A percentile compares a stretch with the other conserved stretches of the same genome.
These are phyloP conservation scores for Cephalotes varians DNA, from an alignment of 2,888 invertebrate species.

Conservation along the genomic window DNA sequence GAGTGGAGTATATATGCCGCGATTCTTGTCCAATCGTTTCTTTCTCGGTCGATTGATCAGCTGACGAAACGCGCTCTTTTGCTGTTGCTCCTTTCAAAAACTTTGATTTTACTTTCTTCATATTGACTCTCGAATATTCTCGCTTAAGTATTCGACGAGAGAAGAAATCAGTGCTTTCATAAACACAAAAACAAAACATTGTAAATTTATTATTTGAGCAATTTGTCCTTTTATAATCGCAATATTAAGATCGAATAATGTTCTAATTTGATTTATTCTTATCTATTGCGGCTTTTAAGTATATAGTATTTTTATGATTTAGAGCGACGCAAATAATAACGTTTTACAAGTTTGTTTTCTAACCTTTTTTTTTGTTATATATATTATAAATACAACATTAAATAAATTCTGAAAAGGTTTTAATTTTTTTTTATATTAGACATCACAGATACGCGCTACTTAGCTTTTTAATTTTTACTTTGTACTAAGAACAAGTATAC, in stretches of 20 bases:
- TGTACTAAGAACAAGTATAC: too few relatives aligned
- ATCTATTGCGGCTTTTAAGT: background rate
- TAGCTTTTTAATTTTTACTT: too few relatives aligned
- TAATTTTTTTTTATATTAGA: too few relatives aligned
- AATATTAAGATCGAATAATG: background rate
- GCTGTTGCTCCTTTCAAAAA: slow-evolving; percentile 20
- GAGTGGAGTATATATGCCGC: slow-evolving; percentile 10
- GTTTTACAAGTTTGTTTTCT: background rate
- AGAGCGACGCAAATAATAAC: background rate
- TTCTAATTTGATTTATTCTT: background rate
- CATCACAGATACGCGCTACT: too few relatives aligned
- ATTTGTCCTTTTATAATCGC: background rate
- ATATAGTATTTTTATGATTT: background rate
- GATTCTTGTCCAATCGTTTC: slow-evolving; percentile 11
- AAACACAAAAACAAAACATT: background rate
- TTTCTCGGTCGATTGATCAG: slow-evolving; percentile 54
- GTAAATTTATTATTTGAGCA: background rate
- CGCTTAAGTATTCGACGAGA: background rate
- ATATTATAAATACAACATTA: background rate
- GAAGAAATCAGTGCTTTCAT: slow-evolving; percentile 6
- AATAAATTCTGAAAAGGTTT: background rate
- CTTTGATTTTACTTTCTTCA: background rate
- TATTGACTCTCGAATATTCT: background rate
- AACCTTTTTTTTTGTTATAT: background rate
- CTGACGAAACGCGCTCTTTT: slow-evolving; percentile 25